Conservation (phyloP, 2,888 invertebrate genomes). For the Isoperla grammatica region DNA sequence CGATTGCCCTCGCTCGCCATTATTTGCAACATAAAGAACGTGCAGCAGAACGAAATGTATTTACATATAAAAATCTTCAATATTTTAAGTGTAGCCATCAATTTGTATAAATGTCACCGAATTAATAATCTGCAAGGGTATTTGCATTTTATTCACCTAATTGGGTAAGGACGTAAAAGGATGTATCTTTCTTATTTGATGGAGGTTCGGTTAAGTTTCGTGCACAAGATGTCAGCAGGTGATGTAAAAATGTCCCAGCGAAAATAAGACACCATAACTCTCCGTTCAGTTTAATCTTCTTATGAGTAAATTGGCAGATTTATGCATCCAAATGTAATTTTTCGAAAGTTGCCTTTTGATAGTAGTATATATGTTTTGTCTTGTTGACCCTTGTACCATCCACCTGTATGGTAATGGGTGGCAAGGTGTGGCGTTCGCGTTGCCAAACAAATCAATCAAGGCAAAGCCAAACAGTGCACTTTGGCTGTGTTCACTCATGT, state of each 20-base stretch:
- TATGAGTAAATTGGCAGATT: background rate
- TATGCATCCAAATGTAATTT: background rate
- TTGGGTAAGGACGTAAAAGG: background rate
- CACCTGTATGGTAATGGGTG: background rate
- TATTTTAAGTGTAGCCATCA: constrained; percentile 3
- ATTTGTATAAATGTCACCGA: constrained; percentile 8
- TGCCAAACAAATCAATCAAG: background rate
- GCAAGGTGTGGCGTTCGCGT: background rate
- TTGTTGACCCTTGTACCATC: background rate
- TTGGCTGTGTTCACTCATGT: no score
- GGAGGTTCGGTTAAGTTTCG: no score
- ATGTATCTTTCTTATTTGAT: no score
- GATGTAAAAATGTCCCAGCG: no score
- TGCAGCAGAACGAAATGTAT: background rate
- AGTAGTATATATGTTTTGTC: no score
- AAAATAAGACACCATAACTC: no score
- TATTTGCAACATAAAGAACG: no score
- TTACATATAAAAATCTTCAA: constrained; percentile 8
- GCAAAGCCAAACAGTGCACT: background rate
- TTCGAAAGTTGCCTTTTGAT: no score
- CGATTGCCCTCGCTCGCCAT: no score
- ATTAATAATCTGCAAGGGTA: background rate
- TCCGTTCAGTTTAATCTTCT: no score
- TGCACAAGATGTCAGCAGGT: no score
- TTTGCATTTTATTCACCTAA: constrained; percentile 5